A percentile compares a stretch with the other conserved stretches of the same genome.
These are phyloP conservation scores for Andrena bucephala DNA, from an alignment of 2,888 invertebrate species.

Conservation along the genomic window DNA sequence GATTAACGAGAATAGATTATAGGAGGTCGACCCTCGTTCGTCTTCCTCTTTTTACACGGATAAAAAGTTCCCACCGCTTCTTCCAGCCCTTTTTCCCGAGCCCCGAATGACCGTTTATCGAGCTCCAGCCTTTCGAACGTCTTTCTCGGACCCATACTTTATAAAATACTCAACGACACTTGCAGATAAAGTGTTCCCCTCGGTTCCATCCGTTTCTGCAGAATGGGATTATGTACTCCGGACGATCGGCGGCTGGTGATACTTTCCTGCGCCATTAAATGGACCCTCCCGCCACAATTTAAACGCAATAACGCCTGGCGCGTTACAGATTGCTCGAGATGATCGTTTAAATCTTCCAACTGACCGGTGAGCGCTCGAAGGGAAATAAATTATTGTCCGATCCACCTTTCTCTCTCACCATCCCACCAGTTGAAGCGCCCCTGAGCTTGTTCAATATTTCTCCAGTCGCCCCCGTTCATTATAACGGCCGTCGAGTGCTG, in stretches of 20 bases:
- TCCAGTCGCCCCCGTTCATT: constrained; percentile 6
- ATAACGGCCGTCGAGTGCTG: constrained; percentile 25
- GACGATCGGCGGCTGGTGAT: neutral
- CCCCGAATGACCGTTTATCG: constrained; percentile 9
- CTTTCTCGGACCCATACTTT: neutral
- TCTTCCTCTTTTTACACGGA: constrained; percentile 3
- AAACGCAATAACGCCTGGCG: constrained; percentile 28
- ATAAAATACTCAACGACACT: neutral
- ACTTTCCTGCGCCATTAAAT: neutral
- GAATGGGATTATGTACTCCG: neutral
- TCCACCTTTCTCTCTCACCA: neutral
- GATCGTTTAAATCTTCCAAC: constrained; percentile 41
- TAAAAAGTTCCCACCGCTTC: constrained; percentile 5
- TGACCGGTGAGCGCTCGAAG: constrained; percentile 22
- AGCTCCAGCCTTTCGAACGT: neutral
- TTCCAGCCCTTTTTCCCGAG: neutral
- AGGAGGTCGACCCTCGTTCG: constrained; percentile 13
- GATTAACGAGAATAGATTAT: constrained; percentile 57
- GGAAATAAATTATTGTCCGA: constrained; percentile 37
- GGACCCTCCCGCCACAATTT: constrained; percentile 1
- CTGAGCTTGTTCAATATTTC: constrained; percentile 27
- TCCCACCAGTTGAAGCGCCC: constrained; percentile 17
- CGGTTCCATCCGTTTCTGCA: neutral
- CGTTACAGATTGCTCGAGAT: constrained; percentile 23
- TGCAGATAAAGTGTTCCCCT: neutral